These are phyloP conservation scores for Subanguina moxae DNA, from an alignment of 1,140 invertebrate species.

Conservation along the genomic window DNA sequence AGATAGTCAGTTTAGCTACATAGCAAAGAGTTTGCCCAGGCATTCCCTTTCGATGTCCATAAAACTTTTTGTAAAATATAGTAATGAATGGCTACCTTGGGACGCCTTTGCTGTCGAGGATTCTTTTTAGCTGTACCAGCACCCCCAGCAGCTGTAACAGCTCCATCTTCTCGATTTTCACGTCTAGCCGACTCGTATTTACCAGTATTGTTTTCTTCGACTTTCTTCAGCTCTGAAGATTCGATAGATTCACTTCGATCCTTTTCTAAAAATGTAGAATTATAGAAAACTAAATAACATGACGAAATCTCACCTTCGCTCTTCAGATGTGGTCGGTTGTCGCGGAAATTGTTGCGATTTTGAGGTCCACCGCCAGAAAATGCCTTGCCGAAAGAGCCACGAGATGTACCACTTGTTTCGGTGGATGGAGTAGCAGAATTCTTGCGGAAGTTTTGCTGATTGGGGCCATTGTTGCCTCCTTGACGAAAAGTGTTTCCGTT, in stretches of 20 bases:
- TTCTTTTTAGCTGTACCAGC: no score
- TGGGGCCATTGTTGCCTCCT: not conserved
- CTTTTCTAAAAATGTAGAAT: not conserved
- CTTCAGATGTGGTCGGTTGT: not conserved
- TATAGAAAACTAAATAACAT: not conserved
- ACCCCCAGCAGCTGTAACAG: no score
- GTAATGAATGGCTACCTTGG: no score
- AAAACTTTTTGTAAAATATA: no score
- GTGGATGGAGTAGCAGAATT: not conserved
- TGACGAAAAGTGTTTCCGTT: not conserved
- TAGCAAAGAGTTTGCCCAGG: no score
- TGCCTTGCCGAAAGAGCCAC: not conserved
- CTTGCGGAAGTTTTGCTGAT: not conserved
- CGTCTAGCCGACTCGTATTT: slow-evolving; percentile 6
- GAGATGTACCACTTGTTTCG: not conserved
- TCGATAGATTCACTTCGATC: not conserved
- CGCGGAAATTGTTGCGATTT: no score
- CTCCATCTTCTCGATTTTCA: slow-evolving; percentile 4
- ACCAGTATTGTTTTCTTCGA: not conserved
- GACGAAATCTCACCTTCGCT: not conserved
- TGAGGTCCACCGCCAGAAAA: no score
- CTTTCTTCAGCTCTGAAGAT: not conserved
- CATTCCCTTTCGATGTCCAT: no score
- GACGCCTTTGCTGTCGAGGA: no score
- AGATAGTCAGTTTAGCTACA: no score